Conservation (phyloP, 2,113 vertebrate species). For the Physeter macrocephalus region DNA sequence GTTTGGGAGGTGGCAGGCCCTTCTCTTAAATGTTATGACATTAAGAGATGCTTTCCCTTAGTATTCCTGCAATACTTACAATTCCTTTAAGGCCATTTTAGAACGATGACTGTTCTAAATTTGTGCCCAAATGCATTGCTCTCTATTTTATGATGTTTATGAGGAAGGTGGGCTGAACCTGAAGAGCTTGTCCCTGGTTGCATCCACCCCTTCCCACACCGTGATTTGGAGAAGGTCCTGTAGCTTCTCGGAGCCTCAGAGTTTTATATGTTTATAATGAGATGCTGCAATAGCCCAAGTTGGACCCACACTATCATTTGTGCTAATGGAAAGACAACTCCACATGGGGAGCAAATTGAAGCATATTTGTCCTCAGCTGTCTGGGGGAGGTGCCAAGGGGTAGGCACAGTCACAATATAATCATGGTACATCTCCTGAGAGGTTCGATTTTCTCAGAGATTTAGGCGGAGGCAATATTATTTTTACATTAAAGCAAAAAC, state of each 20-base stretch:
- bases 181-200: not conserved
- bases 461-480: not conserved
- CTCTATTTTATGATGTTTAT: not conserved
- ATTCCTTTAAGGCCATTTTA: not conserved
- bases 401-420: not conserved
- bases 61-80: not conserved
- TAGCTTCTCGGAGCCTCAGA: not conserved
- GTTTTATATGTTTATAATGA: not conserved
- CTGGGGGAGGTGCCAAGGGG: not conserved
- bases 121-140: not conserved
- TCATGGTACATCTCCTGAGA: not conserved
- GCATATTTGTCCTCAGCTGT: not conserved
- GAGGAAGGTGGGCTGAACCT: not conserved
- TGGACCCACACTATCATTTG: not conserved
- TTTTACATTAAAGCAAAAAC: not conserved
- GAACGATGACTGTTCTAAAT: not conserved
- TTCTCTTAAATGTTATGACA: not conserved
- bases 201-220: not conserved
- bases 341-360: not conserved
- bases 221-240: not conserved
- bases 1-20: not conserved
- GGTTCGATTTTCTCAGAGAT: not conserved
- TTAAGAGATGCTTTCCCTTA: not conserved
- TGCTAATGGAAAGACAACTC: not conserved
- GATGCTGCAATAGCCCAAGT: not conserved